A percentile compares a stretch with the other conserved stretches of the same genome.
Evolutionary conservation across 1,140 invertebrate genomes (phyloP).

Genomic region (Atta colombica): DNA sequence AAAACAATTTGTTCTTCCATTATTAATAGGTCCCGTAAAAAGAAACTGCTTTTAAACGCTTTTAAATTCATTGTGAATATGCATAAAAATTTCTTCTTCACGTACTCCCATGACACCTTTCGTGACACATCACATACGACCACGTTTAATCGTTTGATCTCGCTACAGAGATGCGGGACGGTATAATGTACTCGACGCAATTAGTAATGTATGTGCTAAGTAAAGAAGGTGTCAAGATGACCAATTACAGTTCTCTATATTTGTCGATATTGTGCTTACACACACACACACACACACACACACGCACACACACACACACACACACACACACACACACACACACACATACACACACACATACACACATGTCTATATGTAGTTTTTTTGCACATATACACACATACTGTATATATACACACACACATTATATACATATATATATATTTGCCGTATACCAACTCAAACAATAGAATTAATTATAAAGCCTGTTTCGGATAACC

Average conservation of each 20-base stretch:
- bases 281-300: neutral
- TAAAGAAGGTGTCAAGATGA: conserved; percentile 71
- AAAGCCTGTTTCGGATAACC: conserved; percentile 81
- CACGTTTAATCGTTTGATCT: conserved; percentile 54
- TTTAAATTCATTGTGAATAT: conserved; percentile 17
- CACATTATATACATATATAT: neutral
- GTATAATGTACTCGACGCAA: conserved; percentile 51
- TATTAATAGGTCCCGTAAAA: conserved; percentile 9
- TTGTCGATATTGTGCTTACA: conserved; percentile 71
- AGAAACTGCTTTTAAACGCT: neutral
- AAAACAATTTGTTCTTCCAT: conserved; percentile 9
- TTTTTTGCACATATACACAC: neutral
- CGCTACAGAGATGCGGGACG: conserved; percentile 19
- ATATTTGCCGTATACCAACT: conserved; percentile 53
- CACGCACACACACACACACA: neutral
- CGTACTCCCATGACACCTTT: conserved; percentile 2
- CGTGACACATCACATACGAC: conserved; percentile 24
- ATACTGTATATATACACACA: neutral
- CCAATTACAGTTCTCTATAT: conserved; percentile 70
- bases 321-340: no score
- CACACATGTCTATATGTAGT: neutral
- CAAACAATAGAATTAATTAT: conserved; percentile 85
- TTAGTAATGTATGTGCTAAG: conserved; percentile 73
- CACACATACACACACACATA: neutral
- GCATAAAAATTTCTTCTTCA: conserved; percentile 32